These are phyloP conservation scores for Apotomis capreana DNA, from an alignment of 2,888 invertebrate species.

Conservation along the genomic window DNA sequence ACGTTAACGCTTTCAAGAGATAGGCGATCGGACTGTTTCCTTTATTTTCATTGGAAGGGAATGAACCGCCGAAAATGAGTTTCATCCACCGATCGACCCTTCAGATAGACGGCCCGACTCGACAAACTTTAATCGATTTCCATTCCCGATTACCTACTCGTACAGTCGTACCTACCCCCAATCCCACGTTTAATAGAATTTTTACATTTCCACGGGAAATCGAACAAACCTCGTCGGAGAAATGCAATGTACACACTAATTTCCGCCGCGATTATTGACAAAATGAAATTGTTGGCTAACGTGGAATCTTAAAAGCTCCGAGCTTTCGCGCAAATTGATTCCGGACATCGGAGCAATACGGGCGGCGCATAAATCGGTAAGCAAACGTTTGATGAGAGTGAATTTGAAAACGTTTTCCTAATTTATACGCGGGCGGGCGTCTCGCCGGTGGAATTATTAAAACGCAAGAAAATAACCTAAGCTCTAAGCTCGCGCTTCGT, in stretches of 20 bases:
- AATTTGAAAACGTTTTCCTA: slow-evolving; percentile 76
- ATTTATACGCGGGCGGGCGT: slow-evolving; percentile 65
- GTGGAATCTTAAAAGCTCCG: slow-evolving; percentile 70
- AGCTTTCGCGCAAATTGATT: slow-evolving; percentile 76
- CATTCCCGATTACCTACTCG: slow-evolving; percentile 55
- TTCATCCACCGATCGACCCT: slow-evolving; percentile 60
- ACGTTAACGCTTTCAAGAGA: slow-evolving; percentile 37
- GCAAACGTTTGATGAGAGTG: slow-evolving; percentile 74
- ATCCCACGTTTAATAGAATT: slow-evolving; percentile 64
- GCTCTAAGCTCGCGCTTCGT: slow-evolving; percentile 29
- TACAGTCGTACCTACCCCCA: slow-evolving; percentile 45
- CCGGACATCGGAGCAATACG: slow-evolving; percentile 65
- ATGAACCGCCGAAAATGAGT: slow-evolving; percentile 60
- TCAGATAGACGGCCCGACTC: slow-evolving; percentile 52
- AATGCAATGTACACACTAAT: slow-evolving; percentile 78
- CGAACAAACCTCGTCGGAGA: slow-evolving; percentile 55
- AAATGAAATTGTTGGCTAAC: slow-evolving; percentile 60
- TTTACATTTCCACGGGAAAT: slow-evolving; percentile 62
- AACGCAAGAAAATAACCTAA: slow-evolving; percentile 39
- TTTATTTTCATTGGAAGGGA: slow-evolving; percentile 56
- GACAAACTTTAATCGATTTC: slow-evolving; percentile 68
- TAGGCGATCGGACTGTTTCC: slow-evolving; percentile 50
- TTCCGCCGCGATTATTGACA: slow-evolving; percentile 62
- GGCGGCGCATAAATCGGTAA: slow-evolving; percentile 63
- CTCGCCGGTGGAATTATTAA: slow-evolving; percentile 48